A percentile compares a stretch with the other conserved stretches of the same genome.
Evolutionary conservation across 1,140 invertebrate genomes (phyloP).

Genomic region (Magallana angulata): DNA sequence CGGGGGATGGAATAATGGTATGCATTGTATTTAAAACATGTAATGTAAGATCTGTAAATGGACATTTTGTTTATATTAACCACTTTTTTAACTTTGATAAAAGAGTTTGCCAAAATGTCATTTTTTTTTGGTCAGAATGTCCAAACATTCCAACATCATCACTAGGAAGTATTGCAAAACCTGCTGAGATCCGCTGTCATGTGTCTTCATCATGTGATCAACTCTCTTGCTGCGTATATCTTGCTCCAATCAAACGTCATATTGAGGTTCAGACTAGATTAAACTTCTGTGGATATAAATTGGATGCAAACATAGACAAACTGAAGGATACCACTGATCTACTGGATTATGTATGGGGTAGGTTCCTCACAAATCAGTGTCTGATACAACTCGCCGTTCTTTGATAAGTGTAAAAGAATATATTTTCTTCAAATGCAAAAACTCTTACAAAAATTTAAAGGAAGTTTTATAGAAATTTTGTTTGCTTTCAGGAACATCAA

Average conservation of each 20-base stretch:
- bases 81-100: not conserved
- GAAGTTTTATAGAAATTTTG: too few species aligned
- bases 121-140: not conserved
- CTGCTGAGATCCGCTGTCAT: conserved; percentile 16
- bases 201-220: conserved; percentile 40
- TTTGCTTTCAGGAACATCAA: not conserved
- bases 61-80: not conserved
- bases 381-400: too few species aligned
- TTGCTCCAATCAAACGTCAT: conserved; percentile 34
- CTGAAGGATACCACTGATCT: conserved; percentile 29
- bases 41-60: too few species aligned
- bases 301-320: conserved; percentile 46
- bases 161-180: conserved; percentile 12
- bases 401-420: too few species aligned
- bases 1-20: conserved; percentile 19
- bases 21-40: not conserved
- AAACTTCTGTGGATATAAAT: conserved; percentile 46
- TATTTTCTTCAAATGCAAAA: too few species aligned
- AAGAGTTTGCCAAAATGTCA: too few species aligned
- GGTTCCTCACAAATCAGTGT: not conserved
- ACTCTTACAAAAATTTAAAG: too few species aligned
- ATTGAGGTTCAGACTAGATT: conserved; percentile 19
- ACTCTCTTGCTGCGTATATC: conserved; percentile 52
- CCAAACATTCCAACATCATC: not conserved
- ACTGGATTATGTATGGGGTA: conserved; percentile 51